These are phyloP conservation scores for Cardiocondyla obscurior DNA, from an alignment of 1,140 invertebrate genomes.

Conservation along the genomic window DNA sequence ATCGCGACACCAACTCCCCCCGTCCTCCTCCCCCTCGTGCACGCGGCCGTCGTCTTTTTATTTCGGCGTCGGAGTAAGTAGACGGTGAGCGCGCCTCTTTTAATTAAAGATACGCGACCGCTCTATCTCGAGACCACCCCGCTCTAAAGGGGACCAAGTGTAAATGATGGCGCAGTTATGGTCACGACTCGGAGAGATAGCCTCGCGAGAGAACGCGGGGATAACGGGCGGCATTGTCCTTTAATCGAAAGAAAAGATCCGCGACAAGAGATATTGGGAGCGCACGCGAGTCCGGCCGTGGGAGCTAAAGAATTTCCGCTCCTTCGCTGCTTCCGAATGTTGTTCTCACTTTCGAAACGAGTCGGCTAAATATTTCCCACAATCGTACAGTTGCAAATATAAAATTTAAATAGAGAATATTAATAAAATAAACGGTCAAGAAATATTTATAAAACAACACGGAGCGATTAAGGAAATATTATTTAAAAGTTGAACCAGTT, in stretches of 20 bases:
- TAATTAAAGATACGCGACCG: constrained; percentile 82
- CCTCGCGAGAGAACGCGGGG: constrained; percentile 3
- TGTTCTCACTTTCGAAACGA: too few relatives aligned
- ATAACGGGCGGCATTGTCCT: constrained; percentile 33
- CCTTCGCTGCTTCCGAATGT: background rate
- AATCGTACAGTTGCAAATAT: too few relatives aligned
- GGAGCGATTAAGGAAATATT: background rate
- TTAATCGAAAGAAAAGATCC: constrained; percentile 56
- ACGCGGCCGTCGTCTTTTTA: constrained; percentile 61
- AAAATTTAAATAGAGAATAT: too few relatives aligned
- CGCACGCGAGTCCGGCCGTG: constrained; percentile 46
- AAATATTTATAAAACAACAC: background rate
- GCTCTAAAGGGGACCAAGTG: constrained; percentile 75
- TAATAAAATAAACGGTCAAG: background rate
- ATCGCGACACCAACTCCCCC: background rate
- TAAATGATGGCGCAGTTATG: constrained; percentile 82
- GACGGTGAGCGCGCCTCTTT: constrained; percentile 68
- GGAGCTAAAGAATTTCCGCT: background rate
- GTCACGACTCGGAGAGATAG: constrained; percentile 66
- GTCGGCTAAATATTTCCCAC: too few relatives aligned
- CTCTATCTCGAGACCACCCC: constrained; percentile 73
- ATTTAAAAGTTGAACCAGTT: background rate
- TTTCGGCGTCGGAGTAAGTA: constrained; percentile 48
- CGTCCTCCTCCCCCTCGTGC: background rate
- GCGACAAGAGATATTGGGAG: constrained; percentile 49